Evolutionary conservation across 1,140 invertebrate species (phyloP).

Genomic region (Halyomorpha halys): DNA sequence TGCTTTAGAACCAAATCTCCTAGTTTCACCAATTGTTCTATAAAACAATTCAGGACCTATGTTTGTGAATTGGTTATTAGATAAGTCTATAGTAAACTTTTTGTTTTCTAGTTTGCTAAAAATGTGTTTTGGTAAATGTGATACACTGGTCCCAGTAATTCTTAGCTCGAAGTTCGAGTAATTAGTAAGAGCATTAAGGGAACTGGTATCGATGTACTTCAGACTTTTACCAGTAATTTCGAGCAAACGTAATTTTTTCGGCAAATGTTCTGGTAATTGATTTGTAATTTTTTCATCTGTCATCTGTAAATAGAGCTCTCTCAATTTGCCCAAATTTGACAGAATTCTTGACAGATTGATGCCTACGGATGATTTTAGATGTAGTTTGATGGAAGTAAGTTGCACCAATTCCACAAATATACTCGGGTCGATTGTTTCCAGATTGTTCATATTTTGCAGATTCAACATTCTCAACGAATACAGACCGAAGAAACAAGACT

Average conservation of each 20-base stretch:
- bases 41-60: slow-evolving; percentile 73
- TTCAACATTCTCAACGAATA: slow-evolving; percentile 33
- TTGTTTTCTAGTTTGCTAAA: slow-evolving; percentile 64
- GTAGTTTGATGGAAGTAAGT: neutral
- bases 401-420: slow-evolving; percentile 30
- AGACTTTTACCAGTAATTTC: slow-evolving; percentile 65
- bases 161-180: slow-evolving; percentile 55
- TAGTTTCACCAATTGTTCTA: slow-evolving; percentile 70
- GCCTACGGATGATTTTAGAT: slow-evolving; percentile 12
- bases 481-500: slow-evolving; percentile 35
- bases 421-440: slow-evolving; percentile 37
- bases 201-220: slow-evolving; percentile 54
- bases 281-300: slow-evolving; percentile 55
- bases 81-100: slow-evolving; percentile 68
- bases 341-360: slow-evolving; percentile 48
- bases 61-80: slow-evolving; percentile 66
- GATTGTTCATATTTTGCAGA: slow-evolving; percentile 32
- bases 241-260: slow-evolving; percentile 64
- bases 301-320: slow-evolving; percentile 57
- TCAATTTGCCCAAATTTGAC: slow-evolving; percentile 44
- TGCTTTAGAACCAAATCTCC: slow-evolving; percentile 64
- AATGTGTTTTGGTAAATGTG: slow-evolving; percentile 62
- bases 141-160: slow-evolving; percentile 62
- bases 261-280: slow-evolving; percentile 38
- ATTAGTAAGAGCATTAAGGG: slow-evolving; percentile 50